Conservation (phyloP, 1,140 invertebrate genomes). For the Habropoda laboriosa region DNA sequence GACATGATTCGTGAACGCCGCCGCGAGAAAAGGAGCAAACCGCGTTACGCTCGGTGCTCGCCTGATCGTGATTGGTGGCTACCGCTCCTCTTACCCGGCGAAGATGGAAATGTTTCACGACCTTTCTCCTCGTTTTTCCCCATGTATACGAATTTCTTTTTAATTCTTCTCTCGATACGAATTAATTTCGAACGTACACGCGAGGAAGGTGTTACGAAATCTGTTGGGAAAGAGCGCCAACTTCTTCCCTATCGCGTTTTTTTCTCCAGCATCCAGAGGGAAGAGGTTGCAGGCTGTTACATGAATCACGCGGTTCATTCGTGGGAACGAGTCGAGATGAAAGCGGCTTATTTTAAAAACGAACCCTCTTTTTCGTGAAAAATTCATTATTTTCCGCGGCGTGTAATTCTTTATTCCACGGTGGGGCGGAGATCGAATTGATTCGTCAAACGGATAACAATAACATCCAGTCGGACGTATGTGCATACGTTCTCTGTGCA, state of each 20-base stretch:
- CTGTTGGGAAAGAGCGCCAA: background rate
- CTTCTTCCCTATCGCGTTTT: background rate
- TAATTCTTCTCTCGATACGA: background rate
- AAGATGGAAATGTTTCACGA: background rate
- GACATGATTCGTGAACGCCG: slow-evolving; percentile 21
- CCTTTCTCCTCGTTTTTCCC: background rate
- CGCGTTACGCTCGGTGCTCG: background rate
- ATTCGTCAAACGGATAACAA: background rate
- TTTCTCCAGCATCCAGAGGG: slow-evolving; percentile 1
- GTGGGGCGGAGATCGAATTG: background rate
- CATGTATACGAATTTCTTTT: too few species aligned
- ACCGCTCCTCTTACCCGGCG: background rate
- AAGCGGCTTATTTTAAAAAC: slow-evolving; percentile 22
- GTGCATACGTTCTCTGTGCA: background rate
- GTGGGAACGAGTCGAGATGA: slow-evolving; percentile 34
- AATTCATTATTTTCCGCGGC: background rate
- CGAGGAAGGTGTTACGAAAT: background rate
- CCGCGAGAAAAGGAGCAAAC: slow-evolving; percentile 24
- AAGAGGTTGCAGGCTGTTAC: slow-evolving; percentile 2
- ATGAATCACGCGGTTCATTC: slow-evolving; percentile 39
- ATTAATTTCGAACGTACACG: background rate
- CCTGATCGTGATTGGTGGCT: background rate
- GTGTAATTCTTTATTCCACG: background rate
- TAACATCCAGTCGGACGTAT: background rate
- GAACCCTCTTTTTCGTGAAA: background rate